Evolutionary conservation across 2,797 vertebrate genomes (phyloP).

Genomic region (Orientallactaga sibirica): DNA sequence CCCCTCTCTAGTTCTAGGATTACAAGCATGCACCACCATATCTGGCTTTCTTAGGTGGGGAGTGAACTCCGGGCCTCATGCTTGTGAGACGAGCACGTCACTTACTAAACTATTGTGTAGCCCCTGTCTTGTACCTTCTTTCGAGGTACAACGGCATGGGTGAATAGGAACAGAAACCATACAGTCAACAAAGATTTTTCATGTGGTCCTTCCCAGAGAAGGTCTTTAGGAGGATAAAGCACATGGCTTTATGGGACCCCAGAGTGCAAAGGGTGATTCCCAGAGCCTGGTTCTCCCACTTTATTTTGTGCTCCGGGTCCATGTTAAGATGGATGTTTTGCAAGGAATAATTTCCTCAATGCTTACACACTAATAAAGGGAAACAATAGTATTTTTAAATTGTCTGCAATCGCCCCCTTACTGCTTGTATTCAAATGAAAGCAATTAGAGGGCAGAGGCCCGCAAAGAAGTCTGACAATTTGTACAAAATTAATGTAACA

Average conservation of each 20-base stretch:
- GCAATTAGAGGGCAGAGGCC: conserved; percentile 63
- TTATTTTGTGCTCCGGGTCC: not conserved
- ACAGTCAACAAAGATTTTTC: not conserved
- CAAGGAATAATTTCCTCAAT: conserved; percentile 1
- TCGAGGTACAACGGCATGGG: not conserved
- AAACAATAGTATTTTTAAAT: conserved; percentile 9
- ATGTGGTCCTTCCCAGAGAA: not conserved
- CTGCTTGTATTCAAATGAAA: conserved; percentile 57
- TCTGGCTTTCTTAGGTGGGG: too few relatives aligned
- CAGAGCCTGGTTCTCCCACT: not conserved
- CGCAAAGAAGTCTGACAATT: conserved; percentile 67
- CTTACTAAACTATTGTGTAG: too few relatives aligned
- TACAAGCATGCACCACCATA: too few relatives aligned
- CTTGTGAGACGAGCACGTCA: too few relatives aligned
- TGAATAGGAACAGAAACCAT: not conserved
- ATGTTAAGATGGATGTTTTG: not conserved
- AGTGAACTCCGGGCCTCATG: too few relatives aligned
- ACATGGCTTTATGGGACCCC: not conserved
- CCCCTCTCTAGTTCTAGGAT: too few relatives aligned
- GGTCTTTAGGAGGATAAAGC: not conserved
- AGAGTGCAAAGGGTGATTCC: not conserved
- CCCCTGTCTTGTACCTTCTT: not conserved
- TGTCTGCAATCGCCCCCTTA: conserved; percentile 51
- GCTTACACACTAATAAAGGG: conserved; percentile 16
- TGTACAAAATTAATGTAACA: conserved; percentile 77